A percentile compares a stretch with the other conserved stretches of the same genome.
phyloP scores from a whole-genome alignment of 2,888 invertebrate species.

The Pheosia gnoma region DNA sequence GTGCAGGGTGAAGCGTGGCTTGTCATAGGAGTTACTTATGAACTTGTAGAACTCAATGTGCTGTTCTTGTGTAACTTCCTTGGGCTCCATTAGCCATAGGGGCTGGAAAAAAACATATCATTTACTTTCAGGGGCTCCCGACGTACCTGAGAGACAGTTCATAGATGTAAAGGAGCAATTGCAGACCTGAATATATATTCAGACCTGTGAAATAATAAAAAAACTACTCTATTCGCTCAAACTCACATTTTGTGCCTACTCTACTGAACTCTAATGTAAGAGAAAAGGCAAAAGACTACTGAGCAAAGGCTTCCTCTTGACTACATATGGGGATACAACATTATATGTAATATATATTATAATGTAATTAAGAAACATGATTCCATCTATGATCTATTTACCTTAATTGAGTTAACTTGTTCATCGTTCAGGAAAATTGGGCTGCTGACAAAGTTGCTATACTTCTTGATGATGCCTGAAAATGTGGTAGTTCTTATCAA shows the following conservation, averaged over 20 bases:
- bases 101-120: conserved; percentile 83
- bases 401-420: conserved; percentile 94
- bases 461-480: conserved; percentile 94
- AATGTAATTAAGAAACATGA: no score
- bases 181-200: neutral
- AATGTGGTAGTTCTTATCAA: conserved; percentile 31
- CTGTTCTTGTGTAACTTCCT: conserved; percentile 92
- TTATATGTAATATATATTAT: no score
- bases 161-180: no score
- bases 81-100: conserved; percentile 96
- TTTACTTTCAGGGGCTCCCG: neutral
- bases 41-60: conserved; percentile 97
- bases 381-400: conserved; percentile 56
- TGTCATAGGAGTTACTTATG: conserved; percentile 93
- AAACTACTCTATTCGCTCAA: no score
- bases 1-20: conserved; percentile 94
- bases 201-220: neutral
- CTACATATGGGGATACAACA: no score
- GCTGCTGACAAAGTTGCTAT: conserved; percentile 98
- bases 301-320: no score
- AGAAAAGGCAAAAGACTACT: no score
- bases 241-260: no score
- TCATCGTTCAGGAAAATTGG: conserved; percentile 96
- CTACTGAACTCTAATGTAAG: no score
- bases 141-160: no score